Percentiles rank a stretch among this genome's conserved stretches.
Evolutionary conservation across 1,140 invertebrate genomes (phyloP).

Genomic region (Bombus cullumanus): DNA sequence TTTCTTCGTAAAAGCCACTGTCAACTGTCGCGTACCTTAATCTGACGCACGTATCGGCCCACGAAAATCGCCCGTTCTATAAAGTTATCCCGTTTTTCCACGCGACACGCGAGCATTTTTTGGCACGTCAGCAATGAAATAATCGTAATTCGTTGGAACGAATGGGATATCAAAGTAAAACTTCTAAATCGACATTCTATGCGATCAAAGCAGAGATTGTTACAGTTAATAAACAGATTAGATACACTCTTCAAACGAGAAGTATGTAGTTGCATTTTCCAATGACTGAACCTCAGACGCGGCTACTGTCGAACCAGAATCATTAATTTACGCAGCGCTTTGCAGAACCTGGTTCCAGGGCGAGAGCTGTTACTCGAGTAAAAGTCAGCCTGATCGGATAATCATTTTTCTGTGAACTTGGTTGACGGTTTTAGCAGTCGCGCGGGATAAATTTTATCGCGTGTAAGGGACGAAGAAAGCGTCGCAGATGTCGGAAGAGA

Average conservation of each 20-base stretch:
- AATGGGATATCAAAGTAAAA: neutral
- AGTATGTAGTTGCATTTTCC: neutral
- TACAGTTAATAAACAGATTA: neutral
- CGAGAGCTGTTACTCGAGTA: neutral
- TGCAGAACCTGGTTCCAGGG: neutral
- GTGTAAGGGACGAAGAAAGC: neutral
- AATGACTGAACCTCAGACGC: neutral
- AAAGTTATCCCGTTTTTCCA: conserved; percentile 14
- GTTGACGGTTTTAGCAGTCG: neutral
- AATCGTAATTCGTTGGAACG: neutral
- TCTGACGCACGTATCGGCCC: conserved; percentile 67
- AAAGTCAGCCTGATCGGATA: conserved; percentile 24
- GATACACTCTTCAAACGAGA: neutral
- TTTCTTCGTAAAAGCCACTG: conserved; percentile 71
- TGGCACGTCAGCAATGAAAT: neutral
- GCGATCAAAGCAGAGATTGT: too few species aligned
- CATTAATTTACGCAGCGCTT: neutral
- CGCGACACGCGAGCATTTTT: neutral
- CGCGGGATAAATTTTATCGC: conserved; percentile 18
- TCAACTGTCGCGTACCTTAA: conserved; percentile 69
- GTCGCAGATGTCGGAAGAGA: neutral
- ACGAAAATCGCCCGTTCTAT: conserved; percentile 46
- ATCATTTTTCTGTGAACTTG: conserved; percentile 16
- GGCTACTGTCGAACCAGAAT: neutral
- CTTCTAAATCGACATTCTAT: neutral